Conservation (phyloP, 2,113 vertebrate genomes). For the Bettongia penicillata region DNA sequence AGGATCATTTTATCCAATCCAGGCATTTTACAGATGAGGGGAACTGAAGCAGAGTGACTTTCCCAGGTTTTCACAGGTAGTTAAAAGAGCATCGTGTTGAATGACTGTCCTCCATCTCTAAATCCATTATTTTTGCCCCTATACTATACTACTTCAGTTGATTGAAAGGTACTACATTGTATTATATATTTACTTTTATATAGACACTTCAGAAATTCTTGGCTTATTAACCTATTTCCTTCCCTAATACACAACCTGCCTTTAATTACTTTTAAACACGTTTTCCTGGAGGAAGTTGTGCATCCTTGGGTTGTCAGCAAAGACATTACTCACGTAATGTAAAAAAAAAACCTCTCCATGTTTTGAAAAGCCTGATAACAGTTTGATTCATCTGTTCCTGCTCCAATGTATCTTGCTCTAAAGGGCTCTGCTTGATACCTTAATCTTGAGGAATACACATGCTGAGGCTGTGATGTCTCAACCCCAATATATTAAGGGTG, state of each 20-base stretch:
- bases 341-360: neutral
- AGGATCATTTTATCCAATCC: neutral
- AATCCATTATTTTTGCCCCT: neutral
- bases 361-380: neutral
- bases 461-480: neutral
- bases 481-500: neutral
- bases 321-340: neutral
- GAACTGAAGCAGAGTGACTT: neutral
- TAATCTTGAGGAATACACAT: neutral
- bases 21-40: neutral
- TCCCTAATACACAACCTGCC: slow-evolving; percentile 13
- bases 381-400: neutral
- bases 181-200: neutral
- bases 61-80: neutral
- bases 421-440: neutral
- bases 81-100: neutral
- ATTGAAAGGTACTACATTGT: neutral
- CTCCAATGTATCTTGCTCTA: neutral
- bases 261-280: neutral
- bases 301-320: neutral
- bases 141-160: too few species aligned
- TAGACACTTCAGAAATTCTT: neutral
- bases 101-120: neutral
- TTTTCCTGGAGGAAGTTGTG: neutral
- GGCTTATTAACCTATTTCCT: slow-evolving; percentile 29